Evolutionary conservation across 2,888 invertebrate species (phyloP), one percentile per base, ranked within the genome.

Genomic region (Koerneria pararmatus): DNA sequence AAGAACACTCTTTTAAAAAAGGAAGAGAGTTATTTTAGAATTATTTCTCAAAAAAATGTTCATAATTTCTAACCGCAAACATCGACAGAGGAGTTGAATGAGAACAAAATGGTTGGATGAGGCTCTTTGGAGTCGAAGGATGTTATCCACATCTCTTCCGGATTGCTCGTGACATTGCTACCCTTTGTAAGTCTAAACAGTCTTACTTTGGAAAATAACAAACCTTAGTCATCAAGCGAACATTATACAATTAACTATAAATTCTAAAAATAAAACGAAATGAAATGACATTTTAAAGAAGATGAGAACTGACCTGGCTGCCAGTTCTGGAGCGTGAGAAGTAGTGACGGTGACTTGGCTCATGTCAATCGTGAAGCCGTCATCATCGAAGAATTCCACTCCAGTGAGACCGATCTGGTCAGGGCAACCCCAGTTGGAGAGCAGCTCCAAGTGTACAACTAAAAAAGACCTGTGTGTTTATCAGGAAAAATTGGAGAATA

Each of bases 131-230:
- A 83, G 61, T 73, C 71, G 59, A 73, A 78, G 6, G 70, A 82
- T 66, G 84, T 77, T 72, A 86, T 74, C 85, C 85, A 85, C 87
- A 86, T 87, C 78, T 90, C 88, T 59, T 88, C 87, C 41, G 88
- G 86, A 57, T 89, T 87, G 0, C 87, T 88, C 0, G 90, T 89
- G 53, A 91, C 85, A 83, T 90, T 90, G n/a, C 85, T 84, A 1
- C 88, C 89, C 81, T 90, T 88, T 77, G 90, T 87, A 41, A 91
- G 83, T 71, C 87, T 88, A 79, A 29, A 78, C 75, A 24, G 31
- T 19, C n/a, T n/a, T n/a, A n/a, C n/a, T n/a, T n/a, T n/a, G n/a
- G 19, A 19, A 31, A 49, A 24, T 57, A 53, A 22, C 27, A 62
- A 24, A 60, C 60, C 60, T 60, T 53, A n/a, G n/a, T n/a, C n/a